Evolutionary conservation across 2,797 vertebrate species (phyloP).

Genomic region (Gorsachius magnificus): DNA sequence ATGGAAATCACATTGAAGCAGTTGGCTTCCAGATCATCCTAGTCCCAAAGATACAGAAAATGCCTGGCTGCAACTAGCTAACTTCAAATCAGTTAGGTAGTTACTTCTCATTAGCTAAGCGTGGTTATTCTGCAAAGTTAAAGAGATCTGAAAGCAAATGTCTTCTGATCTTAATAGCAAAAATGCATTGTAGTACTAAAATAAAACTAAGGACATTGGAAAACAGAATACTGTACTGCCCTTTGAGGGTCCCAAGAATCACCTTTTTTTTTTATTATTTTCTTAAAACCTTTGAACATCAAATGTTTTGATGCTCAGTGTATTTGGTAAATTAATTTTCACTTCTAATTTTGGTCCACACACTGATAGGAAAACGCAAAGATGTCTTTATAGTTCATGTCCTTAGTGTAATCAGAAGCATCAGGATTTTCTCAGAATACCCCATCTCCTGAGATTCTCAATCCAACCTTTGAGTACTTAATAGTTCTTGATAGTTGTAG

Average conservation of each 20-base stretch:
- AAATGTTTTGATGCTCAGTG: background rate
- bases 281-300: background rate
- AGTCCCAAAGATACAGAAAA: background rate
- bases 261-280: background rate
- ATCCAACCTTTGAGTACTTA: background rate
- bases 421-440: background rate
- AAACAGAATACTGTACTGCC: background rate
- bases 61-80: background rate
- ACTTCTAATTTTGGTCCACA: constrained; percentile 8
- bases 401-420: background rate
- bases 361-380: background rate
- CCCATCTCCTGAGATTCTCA: background rate
- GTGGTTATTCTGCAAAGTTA: background rate
- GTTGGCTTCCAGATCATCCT: background rate
- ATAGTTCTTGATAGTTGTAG: background rate
- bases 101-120: background rate
- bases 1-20: background rate
- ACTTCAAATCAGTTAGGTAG: background rate
- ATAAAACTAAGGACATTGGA: background rate
- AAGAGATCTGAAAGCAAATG: background rate
- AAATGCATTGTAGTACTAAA: background rate
- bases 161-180: background rate
- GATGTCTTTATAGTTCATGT: background rate
- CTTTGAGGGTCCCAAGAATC: background rate
- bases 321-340: constrained; percentile 31